phyloP scores from a whole-genome alignment of 2,113 vertebrate genomes.

The Sakesphorus luctuosus region DNA sequence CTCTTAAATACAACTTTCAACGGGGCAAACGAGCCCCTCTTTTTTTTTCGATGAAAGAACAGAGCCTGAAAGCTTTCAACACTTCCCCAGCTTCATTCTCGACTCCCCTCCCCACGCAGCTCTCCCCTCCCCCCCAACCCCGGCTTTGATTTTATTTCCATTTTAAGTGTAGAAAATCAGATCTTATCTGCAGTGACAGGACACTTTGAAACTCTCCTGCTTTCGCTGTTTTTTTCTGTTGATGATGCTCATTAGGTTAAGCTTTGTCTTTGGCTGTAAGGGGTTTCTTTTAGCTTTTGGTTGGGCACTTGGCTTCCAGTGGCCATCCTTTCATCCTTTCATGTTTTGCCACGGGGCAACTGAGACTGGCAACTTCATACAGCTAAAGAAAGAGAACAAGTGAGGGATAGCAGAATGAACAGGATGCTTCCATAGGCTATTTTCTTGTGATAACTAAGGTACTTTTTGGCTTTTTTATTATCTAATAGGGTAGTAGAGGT shows the following conservation, averaged over 20 bases:
- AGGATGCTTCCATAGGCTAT: not conserved
- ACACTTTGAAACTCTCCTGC: not conserved
- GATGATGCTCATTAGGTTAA: not conserved
- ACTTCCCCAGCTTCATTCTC: not conserved
- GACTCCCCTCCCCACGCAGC: not conserved
- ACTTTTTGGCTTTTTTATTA: not conserved
- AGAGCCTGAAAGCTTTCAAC: slow-evolving; percentile 20
- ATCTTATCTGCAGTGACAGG: not conserved
- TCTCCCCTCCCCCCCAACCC: too few species aligned
- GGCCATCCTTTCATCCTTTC: not conserved
- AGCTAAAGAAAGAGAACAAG: not conserved
- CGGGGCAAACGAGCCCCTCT: not conserved
- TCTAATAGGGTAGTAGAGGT: not conserved
- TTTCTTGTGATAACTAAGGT: not conserved
- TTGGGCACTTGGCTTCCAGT: not conserved
- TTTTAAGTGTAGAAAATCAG: not conserved
- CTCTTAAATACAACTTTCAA: not conserved
- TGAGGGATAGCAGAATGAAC: not conserved
- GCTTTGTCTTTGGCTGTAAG: not conserved
- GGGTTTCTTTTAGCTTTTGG: not conserved
- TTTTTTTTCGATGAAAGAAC: not conserved
- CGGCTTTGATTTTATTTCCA: not conserved
- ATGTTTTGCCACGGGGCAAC: not conserved
- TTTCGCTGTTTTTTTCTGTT: not conserved
- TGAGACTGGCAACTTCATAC: not conserved